A percentile compares a stretch with the other conserved stretches of the same genome.
Evolutionary conservation across 2,797 vertebrate species (phyloP).

Genomic region (Tolypeutes matacus): DNA sequence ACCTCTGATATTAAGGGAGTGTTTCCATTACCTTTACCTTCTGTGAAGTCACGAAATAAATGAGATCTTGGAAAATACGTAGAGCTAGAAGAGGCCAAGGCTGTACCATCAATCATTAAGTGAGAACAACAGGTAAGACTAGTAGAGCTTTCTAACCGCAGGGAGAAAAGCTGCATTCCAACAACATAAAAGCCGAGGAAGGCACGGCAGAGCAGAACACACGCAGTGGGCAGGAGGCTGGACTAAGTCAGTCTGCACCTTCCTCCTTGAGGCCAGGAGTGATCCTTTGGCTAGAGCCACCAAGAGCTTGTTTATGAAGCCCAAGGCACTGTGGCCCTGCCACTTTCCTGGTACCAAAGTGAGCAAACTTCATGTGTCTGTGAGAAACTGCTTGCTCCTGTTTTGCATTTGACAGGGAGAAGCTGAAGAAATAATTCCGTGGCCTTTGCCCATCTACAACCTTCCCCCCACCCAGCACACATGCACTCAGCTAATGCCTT

Average conservation of each 20-base stretch:
- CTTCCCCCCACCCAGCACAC: neutral
- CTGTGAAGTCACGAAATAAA: neutral
- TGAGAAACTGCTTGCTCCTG: neutral
- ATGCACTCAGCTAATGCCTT: neutral
- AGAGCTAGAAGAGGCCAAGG: neutral
- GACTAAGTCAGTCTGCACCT: neutral
- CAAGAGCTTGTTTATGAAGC: neutral
- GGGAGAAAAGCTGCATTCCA: constrained; percentile 35
- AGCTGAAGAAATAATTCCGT: neutral
- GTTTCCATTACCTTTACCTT: constrained; percentile 12
- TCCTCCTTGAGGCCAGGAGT: neutral
- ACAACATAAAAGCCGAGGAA: neutral
- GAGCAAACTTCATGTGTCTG: neutral
- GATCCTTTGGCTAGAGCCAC: neutral
- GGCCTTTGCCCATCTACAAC: neutral
- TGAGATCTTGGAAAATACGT: neutral
- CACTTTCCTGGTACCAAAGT: neutral
- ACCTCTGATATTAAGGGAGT: neutral
- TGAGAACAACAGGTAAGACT: constrained; percentile 47
- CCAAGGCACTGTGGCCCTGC: neutral
- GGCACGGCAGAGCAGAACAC: neutral
- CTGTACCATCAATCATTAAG: neutral
- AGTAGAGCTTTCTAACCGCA: neutral
- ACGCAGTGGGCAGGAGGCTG: neutral
- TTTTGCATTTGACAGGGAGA: neutral